Conservation (phyloP, 2,113 vertebrate genomes). For the Eptesicus fuscus region DNA sequence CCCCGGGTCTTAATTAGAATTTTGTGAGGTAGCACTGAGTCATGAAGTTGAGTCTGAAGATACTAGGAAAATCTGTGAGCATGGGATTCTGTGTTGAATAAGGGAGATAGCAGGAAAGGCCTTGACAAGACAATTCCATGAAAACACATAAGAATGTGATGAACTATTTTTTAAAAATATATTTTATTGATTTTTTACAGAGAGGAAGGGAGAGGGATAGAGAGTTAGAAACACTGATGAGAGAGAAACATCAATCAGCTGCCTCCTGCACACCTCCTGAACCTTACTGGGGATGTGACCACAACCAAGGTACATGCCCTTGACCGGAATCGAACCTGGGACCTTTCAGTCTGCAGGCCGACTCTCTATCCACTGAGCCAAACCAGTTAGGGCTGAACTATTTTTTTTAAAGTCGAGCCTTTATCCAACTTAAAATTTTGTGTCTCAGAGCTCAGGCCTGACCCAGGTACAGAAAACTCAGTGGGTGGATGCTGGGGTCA, state of each 20-base stretch:
- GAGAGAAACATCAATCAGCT: too few relatives aligned
- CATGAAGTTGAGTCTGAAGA: neutral
- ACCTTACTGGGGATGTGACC: too few relatives aligned
- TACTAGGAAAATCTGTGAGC: neutral
- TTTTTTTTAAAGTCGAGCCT: neutral
- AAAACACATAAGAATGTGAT: neutral
- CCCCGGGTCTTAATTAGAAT: conserved; percentile 32
- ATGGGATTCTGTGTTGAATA: neutral
- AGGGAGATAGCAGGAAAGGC: neutral
- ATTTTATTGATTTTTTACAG: neutral
- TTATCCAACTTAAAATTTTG: neutral
- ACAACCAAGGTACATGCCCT: too few relatives aligned
- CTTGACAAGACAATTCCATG: neutral
- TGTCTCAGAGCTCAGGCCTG: neutral
- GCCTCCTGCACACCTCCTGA: too few relatives aligned
- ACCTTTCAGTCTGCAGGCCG: too few relatives aligned
- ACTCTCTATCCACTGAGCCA: too few relatives aligned
- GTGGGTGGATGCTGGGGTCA: neutral
- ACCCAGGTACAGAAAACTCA: neutral
- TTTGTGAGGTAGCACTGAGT: neutral
- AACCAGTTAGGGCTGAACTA: too few relatives aligned
- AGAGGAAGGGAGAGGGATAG: too few relatives aligned
- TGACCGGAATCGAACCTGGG: too few relatives aligned
- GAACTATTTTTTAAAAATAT: neutral
- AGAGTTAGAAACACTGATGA: too few relatives aligned